These are phyloP conservation scores for Galemys pyrenaicus DNA, from an alignment of 2,113 vertebrate genomes.

Conservation along the genomic window DNA sequence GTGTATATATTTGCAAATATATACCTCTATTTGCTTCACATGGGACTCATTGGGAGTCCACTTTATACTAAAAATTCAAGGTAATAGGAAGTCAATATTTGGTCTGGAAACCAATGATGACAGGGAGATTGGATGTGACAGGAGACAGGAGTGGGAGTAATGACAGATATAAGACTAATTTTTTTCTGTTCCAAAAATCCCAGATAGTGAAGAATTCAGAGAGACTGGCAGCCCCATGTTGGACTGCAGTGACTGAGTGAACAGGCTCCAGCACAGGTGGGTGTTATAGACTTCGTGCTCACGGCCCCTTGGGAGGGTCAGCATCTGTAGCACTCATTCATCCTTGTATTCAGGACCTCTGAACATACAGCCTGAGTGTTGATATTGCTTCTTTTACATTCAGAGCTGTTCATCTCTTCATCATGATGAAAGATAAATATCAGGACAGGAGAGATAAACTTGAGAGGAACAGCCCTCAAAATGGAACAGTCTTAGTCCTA, in stretches of 20 bases:
- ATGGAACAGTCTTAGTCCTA: background rate
- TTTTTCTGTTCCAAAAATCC: conserved; percentile 42
- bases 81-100: background rate
- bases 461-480: background rate
- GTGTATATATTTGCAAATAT: background rate
- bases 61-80: conserved; percentile 9
- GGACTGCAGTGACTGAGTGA: background rate
- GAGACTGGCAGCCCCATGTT: background rate
- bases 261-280: background rate
- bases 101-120: background rate
- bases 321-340: background rate
- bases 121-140: background rate
- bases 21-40: background rate
- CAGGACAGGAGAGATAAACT: background rate
- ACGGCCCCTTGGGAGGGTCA: background rate
- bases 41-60: background rate
- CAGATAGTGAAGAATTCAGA: background rate
- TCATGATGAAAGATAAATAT: background rate
- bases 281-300: background rate
- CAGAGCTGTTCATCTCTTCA: background rate
- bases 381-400: background rate
- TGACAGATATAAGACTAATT: background rate
- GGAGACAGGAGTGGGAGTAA: background rate
- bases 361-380: background rate
- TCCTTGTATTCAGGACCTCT: background rate